A percentile compares a stretch with the other conserved stretches of the same genome.
phyloP scores from a whole-genome alignment of 2,888 invertebrate genomes.

The Andricus quercusramuli region DNA sequence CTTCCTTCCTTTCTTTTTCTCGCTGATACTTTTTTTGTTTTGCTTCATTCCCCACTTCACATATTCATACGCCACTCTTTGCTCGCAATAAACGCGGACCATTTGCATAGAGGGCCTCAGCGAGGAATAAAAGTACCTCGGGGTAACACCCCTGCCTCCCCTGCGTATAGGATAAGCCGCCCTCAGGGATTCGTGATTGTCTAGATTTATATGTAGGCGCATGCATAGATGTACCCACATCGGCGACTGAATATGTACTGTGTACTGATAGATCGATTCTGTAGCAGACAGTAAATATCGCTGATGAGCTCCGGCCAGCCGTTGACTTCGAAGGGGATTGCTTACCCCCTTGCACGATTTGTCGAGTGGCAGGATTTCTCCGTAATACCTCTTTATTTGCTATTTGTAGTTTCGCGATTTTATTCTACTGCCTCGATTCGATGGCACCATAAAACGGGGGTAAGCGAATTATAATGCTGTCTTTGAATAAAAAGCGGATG shows the following conservation, averaged over 20 bases:
- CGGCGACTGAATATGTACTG: constrained; percentile 52
- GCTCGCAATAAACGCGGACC: constrained; percentile 74
- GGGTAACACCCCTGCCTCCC: constrained; percentile 50
- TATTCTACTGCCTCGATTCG: neutral
- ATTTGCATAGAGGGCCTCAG: constrained; percentile 73
- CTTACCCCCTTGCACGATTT: constrained; percentile 63
- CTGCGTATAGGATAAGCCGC: constrained; percentile 68
- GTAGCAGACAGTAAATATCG: constrained; percentile 71
- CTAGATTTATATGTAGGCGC: constrained; percentile 68
- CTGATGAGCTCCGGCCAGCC: constrained; percentile 68
- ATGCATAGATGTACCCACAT: constrained; percentile 49
- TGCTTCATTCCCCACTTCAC: constrained; percentile 72
- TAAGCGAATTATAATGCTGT: no score
- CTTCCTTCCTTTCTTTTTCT: neutral
- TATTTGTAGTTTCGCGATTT: neutral
- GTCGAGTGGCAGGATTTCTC: constrained; percentile 61
- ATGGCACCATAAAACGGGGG: no score
- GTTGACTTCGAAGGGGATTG: constrained; percentile 47
- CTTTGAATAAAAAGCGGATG: no score
- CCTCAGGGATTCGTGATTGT: constrained; percentile 73
- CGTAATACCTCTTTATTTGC: constrained; percentile 45
- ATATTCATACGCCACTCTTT: constrained; percentile 73
- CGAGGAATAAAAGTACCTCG: constrained; percentile 64
- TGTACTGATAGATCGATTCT: constrained; percentile 66
- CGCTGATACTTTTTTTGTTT: constrained; percentile 50